These are phyloP conservation scores for Cataglyphis albicans DNA, from an alignment of 2,888 invertebrate species.

Conservation along the genomic window DNA sequence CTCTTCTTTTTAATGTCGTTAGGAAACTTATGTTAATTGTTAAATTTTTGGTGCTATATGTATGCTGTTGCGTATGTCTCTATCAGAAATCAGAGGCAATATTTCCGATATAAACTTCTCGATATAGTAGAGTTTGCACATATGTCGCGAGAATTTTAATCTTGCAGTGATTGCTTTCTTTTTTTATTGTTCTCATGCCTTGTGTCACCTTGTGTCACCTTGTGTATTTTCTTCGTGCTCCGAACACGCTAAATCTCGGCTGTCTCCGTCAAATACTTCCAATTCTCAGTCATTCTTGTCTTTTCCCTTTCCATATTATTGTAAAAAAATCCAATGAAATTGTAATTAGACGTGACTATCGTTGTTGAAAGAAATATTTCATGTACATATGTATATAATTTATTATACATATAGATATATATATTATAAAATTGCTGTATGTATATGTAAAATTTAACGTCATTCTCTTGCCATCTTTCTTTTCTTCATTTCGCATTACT, in stretches of 20 bases:
- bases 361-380: constrained; percentile 79
- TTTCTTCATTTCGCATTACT: constrained; percentile 61
- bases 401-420: constrained; percentile 75
- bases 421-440: constrained; percentile 78
- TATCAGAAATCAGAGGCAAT: not conserved
- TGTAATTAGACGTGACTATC: constrained; percentile 78
- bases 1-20: constrained; percentile 5
- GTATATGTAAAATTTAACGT: constrained; percentile 61
- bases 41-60: constrained; percentile 3
- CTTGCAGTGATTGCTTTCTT: constrained; percentile 24
- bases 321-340: constrained; percentile 72
- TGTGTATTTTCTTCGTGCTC: constrained; percentile 70
- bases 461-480: constrained; percentile 62
- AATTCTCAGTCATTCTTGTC: constrained; percentile 26
- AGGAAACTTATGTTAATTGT: constrained; percentile 38
- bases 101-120: constrained; percentile 2
- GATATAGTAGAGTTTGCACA: not conserved
- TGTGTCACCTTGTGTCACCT: constrained; percentile 56
- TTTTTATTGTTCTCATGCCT: not conserved
- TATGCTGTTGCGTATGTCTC: not conserved
- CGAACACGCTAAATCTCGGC: constrained; percentile 83
- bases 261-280: constrained; percentile 57
- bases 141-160: constrained; percentile 24
- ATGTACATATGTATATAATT: constrained; percentile 84
- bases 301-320: constrained; percentile 36